Evolutionary conservation across 1,140 invertebrate species (phyloP).

Genomic region (Brachionus sp.): DNA sequence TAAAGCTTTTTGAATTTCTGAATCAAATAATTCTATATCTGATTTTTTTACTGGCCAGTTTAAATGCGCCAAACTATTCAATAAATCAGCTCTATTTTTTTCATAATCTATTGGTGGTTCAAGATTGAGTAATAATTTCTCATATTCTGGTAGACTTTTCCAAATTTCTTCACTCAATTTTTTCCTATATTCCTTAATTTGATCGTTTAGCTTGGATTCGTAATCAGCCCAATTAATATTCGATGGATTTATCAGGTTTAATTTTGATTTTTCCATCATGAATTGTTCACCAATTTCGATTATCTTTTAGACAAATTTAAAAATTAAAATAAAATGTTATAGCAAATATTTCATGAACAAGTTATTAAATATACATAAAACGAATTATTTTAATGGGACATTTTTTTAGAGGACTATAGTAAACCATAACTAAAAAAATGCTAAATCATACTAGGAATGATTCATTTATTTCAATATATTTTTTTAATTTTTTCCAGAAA

Average conservation of each 20-base stretch:
- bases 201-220: neutral
- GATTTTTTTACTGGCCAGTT: conserved; percentile 34
- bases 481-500: too few relatives aligned
- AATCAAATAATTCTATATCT: conserved; percentile 34
- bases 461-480: too few relatives aligned
- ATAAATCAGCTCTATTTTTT: neutral
- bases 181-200: neutral
- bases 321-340: too few relatives aligned
- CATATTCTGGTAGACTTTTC: conserved; percentile 4
- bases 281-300: neutral
- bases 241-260: conserved; percentile 13
- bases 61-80: conserved; percentile 12
- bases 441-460: too few relatives aligned
- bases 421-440: too few relatives aligned
- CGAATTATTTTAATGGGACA: too few relatives aligned
- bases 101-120: conserved; percentile 13
- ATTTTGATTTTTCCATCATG: neutral
- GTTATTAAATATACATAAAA: too few relatives aligned
- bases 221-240: neutral
- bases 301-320: neutral
- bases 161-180: neutral
- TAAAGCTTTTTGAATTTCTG: neutral
- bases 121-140: neutral
- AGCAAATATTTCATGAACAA: too few relatives aligned
- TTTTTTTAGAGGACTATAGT: too few relatives aligned